These are phyloP conservation scores for Agrochola circellaris DNA, from an alignment of 2,888 invertebrate species.

Conservation along the genomic window DNA sequence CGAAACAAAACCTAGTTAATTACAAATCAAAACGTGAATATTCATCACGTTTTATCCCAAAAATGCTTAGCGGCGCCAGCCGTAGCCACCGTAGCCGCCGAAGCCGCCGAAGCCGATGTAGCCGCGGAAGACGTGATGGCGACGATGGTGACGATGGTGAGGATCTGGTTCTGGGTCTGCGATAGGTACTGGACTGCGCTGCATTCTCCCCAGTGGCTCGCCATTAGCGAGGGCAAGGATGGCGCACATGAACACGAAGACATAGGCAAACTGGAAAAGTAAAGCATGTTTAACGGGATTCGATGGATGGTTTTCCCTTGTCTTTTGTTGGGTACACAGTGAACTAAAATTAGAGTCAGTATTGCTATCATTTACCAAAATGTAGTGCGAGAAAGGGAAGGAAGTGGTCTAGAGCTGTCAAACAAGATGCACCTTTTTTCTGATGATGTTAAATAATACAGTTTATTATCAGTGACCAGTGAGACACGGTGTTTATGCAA, in stretches of 20 bases:
- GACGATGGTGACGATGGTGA: too few relatives aligned
- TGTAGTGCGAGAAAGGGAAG: background rate
- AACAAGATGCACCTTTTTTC: background rate
- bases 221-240: conserved; percentile 6
- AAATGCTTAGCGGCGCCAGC: background rate
- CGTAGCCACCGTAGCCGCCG: background rate
- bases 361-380: background rate
- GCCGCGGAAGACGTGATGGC: too few relatives aligned
- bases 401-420: background rate
- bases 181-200: conserved; percentile 34
- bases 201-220: conserved; percentile 1
- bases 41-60: background rate
- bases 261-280: conserved; percentile 17
- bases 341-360: too few relatives aligned
- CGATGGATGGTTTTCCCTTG: background rate
- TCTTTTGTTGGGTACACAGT: background rate
- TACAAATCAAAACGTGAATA: background rate
- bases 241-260: conserved; percentile 1
- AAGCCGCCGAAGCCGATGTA: too few relatives aligned
- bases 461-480: background rate
- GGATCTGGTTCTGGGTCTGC: conserved; percentile 8
- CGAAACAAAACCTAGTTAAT: background rate
- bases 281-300: background rate
- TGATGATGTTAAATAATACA: too few relatives aligned
- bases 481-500: too few relatives aligned